phyloP scores from a whole-genome alignment of 2,797 vertebrate species.

The Pseudochirops cupreus region DNA sequence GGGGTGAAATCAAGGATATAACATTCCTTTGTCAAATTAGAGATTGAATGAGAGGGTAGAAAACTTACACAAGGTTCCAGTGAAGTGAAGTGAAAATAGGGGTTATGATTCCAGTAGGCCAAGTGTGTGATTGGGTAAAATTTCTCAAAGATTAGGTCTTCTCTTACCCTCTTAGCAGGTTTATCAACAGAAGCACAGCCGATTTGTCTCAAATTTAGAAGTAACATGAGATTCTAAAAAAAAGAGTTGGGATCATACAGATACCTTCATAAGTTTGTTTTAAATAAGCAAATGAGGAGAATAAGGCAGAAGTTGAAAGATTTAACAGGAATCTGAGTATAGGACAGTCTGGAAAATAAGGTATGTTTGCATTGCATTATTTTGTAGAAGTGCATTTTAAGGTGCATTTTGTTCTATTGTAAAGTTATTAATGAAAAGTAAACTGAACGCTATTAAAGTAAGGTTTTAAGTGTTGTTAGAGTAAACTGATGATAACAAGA shows the following conservation, averaged over 20 bases:
- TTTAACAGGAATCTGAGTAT: not conserved
- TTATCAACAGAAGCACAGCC: not conserved
- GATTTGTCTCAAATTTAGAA: not conserved
- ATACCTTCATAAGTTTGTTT: not conserved
- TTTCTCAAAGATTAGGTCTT: not conserved
- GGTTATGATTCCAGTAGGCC: not conserved
- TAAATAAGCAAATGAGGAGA: not conserved
- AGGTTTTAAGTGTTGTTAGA: not conserved
- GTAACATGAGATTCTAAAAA: not conserved
- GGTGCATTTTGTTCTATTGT: not conserved
- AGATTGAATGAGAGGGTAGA: not conserved
- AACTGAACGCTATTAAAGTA: not conserved
- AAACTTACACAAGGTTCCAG: not conserved
- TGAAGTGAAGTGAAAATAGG: not conserved
- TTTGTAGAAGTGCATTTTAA: not conserved
- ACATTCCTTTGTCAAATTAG: not conserved
- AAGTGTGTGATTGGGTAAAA: not conserved
- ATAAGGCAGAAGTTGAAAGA: not conserved
- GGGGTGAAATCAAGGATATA: not conserved
- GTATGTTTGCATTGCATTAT: not conserved
- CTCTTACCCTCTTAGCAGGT: not conserved
- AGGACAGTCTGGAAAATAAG: constrained; percentile 10
- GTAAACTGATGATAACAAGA: not conserved
- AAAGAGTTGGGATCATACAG: not conserved
- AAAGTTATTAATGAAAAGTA: not conserved